Evolutionary conservation across 2,113 vertebrate genomes (phyloP), one percentile per base, ranked within the genome.

Genomic region (Neoarius graeffei): DNA sequence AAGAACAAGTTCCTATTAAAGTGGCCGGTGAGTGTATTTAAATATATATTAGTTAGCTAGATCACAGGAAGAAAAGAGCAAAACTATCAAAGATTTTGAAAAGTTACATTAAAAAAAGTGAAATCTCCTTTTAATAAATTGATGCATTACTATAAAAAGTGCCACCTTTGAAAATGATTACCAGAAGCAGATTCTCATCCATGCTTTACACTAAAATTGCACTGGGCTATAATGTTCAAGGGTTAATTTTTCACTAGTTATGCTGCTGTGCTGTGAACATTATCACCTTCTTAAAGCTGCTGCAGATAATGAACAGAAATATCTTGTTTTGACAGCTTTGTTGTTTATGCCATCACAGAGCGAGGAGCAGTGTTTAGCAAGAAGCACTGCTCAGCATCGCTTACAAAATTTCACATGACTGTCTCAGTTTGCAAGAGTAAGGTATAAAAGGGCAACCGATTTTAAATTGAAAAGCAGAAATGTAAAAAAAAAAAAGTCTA

Each of bases 221-320:
- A 54, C 13, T 30, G 25, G 48, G 7, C 81, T 74, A 20, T 60
- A 76, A 77, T 62, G 35, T 85, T 62, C 1, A 71, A 74, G 23
- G 62, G 84, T 76, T 60, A 62, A 76, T 85, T 86, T 79, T 77
- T 42, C 71, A 62, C 71, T 42, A 60, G 20, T 67, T 8, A 27
- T 20, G 42, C 10, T 79, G 48, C 14, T 56, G 8, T 48, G 35
- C 42, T 60, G 35, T n/a, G 62, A 64, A 25, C 42, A 59, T 27
- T 64, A 74, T 76, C 54, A 76, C 52, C 85, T 66, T 20, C 27
- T 83, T 76, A 83, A 64, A 64, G 52, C 23, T 83, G 66, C 74
- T 54, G 54, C 59, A 85, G 56, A 87, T 85, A 76, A 87, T 71
- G 48, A 30, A 85, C 66, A 85, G 69, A 90, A 85, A 80, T 86